Conservation (phyloP, 1,140 invertebrate genomes). For the Pseudomyrmex pallidus region DNA sequence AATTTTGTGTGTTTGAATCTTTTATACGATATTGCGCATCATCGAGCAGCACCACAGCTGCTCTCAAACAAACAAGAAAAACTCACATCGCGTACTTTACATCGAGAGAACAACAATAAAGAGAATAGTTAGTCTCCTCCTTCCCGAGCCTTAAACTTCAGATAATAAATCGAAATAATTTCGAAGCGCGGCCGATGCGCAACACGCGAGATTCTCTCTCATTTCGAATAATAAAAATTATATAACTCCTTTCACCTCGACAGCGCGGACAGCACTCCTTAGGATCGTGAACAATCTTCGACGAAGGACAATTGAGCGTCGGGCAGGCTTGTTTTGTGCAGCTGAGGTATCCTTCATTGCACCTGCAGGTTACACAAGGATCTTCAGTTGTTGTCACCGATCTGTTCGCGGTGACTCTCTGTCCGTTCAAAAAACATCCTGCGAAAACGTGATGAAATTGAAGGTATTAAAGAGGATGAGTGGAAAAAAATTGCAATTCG, state of each 20-base stretch:
- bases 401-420: conserved; percentile 89
- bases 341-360: conserved; percentile 90
- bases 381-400: conserved; percentile 92
- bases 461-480: background rate
- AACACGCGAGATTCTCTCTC: background rate
- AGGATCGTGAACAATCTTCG: conserved; percentile 88
- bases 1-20: background rate
- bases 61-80: too few relatives aligned
- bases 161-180: background rate
- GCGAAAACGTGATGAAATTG: conserved; percentile 11
- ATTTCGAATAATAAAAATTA: conserved; percentile 76
- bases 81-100: background rate
- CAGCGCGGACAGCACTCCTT: conserved; percentile 95
- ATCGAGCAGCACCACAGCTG: too few relatives aligned
- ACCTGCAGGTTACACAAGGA: conserved; percentile 94
- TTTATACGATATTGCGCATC: conserved; percentile 8
- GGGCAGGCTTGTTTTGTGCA: conserved; percentile 94
- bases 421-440: conserved; percentile 92
- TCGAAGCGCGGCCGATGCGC: background rate
- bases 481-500: too few relatives aligned
- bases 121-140: background rate
- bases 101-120: background rate
- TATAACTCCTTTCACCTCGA: conserved; percentile 86
- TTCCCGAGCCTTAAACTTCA: background rate
- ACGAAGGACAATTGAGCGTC: conserved; percentile 90